phyloP scores from a whole-genome alignment of 92 coral and sea anemone species.

The Parazoanthus atlanticus region DNA sequence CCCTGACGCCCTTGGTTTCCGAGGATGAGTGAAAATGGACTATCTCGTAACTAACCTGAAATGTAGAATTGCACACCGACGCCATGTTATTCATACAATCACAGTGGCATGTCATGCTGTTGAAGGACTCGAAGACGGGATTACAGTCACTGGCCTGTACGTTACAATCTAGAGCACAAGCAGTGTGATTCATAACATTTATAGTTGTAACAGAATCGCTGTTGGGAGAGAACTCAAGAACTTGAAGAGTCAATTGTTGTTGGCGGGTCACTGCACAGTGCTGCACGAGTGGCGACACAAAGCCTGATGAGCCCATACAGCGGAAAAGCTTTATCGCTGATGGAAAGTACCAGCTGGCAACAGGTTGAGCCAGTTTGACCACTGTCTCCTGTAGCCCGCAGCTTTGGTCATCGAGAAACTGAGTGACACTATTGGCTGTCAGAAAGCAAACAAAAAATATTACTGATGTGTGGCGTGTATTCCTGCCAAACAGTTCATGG shows the following conservation, averaged over 20 bases:
- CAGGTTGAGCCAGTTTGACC: neutral
- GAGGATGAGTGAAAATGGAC: neutral
- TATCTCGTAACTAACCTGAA: neutral
- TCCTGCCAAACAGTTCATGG: too few relatives aligned
- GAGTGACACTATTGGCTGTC: neutral
- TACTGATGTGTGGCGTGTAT: neutral
- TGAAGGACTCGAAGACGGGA: neutral
- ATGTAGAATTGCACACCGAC: neutral
- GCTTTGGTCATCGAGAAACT: neutral
- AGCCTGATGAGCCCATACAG: neutral
- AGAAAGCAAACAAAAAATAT: neutral
- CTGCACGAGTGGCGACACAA: neutral
- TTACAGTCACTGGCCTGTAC: neutral
- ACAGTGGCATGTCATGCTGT: neutral
- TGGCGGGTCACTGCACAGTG: neutral
- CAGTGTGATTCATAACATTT: constrained; percentile 3
- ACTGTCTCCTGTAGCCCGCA: neutral
- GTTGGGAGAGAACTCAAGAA: neutral
- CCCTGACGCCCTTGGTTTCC: neutral
- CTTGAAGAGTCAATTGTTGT: neutral
- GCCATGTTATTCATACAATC: neutral
- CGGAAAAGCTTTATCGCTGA: neutral
- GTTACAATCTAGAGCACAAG: neutral
- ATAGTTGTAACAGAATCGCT: neutral
- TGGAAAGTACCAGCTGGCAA: neutral